Percentiles rank a stretch among this genome's conserved stretches.
phyloP scores from a whole-genome alignment of 2,888 invertebrate species.

The Kryphioiulus occultus region DNA sequence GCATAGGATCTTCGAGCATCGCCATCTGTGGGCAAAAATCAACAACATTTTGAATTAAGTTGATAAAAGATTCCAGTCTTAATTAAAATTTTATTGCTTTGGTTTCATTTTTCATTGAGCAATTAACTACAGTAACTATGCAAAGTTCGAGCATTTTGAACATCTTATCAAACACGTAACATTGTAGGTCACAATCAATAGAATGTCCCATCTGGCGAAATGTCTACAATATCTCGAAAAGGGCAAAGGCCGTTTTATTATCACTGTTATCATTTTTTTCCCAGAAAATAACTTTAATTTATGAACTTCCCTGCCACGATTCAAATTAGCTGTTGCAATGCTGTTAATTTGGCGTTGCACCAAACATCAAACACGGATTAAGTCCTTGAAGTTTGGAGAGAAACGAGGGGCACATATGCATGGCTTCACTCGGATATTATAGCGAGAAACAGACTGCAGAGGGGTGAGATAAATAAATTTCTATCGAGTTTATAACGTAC shows the following conservation, averaged over 20 bases:
- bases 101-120: no score
- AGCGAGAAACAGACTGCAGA: neutral
- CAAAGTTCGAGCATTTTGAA: no score
- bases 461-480: conserved; percentile 25
- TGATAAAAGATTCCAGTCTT: neutral
- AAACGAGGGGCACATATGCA: neutral
- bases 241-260: neutral
- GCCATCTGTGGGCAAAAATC: neutral
- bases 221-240: neutral
- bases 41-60: neutral
- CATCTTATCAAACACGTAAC: no score
- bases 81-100: no score
- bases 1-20: no score
- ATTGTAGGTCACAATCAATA: no score
- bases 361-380: neutral
- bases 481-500: conserved; percentile 7
- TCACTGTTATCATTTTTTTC: neutral
- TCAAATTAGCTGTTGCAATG: neutral
- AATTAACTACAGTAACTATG: no score
- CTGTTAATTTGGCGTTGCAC: neutral
- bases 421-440: conserved; percentile 12
- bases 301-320: neutral
- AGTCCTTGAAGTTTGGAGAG: neutral
- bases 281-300: neutral
- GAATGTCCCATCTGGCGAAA: no score